Base-by-base conservation (phyloP, 2,797 vertebrate genomes). In the Martes flavigula region DNA sequence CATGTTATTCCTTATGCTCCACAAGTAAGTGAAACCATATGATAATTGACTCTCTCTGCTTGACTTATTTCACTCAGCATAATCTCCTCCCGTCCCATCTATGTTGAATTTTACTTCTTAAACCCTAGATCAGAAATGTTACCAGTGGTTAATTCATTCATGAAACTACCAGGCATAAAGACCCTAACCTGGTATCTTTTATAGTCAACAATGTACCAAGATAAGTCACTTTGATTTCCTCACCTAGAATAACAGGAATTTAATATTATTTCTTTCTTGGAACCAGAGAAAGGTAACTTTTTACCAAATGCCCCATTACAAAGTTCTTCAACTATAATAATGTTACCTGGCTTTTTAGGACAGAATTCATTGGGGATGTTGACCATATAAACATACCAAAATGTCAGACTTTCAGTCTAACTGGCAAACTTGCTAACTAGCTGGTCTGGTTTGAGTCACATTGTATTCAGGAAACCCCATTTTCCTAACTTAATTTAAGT, bases 401-500 rank as follows among this genome's bases (percentile, higher is more conserved):
- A 83, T 83, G 20, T 86, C 35, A 90, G 27, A 58, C 72, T 87
- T 90, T 11, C 5, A 12, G 62, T 86, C 72, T 92, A 58, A 96
- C 48, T n/a, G 68, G 58, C 43, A 73, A 68, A 91, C 32, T 60
- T 43, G 17, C 60, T 82, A 95, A 90, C 70, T 54, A 89, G 62
- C 38, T 84, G 43, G 38, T 82, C 72, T 89, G 83, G 25, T 68
- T 60, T 86, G 78, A 90, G 38, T 94, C 91, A 94, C 43, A 17
- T 0, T 48, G 51, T 51, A n/a, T 66, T 94, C 46, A 84, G 43
- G 92, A 97, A 97, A 94, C 14, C 15, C 73, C 32, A 87, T 75
- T 95, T 97, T 94, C 62, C 89, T 88, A 93, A 95, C n/a, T 94
- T 88, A 95, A 88, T 95, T 92, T 87, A 90, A 72, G 54, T 95